A percentile compares a stretch with the other conserved stretches of the same genome.
Conservation (phyloP, 2,888 invertebrate species). For the Synergus gifuensis region DNA sequence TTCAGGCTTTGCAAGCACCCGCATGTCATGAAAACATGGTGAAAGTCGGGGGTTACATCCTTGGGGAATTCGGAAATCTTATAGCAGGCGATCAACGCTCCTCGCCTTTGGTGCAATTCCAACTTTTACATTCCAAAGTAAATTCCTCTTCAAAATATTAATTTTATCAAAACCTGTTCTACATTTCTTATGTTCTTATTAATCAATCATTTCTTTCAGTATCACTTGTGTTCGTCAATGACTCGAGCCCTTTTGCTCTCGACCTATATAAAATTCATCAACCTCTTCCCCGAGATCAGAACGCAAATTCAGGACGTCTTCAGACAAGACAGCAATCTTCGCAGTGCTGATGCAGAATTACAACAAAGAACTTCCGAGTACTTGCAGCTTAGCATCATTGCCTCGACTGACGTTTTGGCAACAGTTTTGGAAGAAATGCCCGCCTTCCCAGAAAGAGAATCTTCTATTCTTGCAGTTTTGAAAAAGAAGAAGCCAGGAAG, state of each 20-base stretch:
- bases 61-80: slow-evolving; percentile 99
- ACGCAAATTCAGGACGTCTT: slow-evolving; percentile 96
- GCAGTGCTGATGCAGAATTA: slow-evolving; percentile 98
- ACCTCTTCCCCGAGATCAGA: slow-evolving; percentile 99
- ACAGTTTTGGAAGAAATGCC: slow-evolving; percentile 99
- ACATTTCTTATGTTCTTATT: slow-evolving; percentile 13
- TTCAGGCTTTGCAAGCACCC: slow-evolving; percentile 94
- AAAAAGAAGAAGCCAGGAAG: slow-evolving; percentile 99
- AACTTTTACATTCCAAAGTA: slow-evolving; percentile 96
- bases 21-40: slow-evolving; percentile 99
- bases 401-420: slow-evolving; percentile 97
- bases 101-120: slow-evolving; percentile 98
- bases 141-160: slow-evolving; percentile 38
- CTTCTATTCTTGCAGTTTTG: slow-evolving; percentile 96
- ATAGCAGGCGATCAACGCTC: slow-evolving; percentile 99
- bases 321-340: slow-evolving; percentile 94
- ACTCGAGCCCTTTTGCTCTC: slow-evolving; percentile 97
- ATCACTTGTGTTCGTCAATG: slow-evolving; percentile 97
- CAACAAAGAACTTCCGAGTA: slow-evolving; percentile 99
- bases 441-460: slow-evolving; percentile 98
- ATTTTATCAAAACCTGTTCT: neutral
- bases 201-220: slow-evolving; percentile 77
- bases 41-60: slow-evolving; percentile 99
- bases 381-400: slow-evolving; percentile 96
- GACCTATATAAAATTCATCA: slow-evolving; percentile 99